A percentile compares a stretch with the other conserved stretches of the same genome.
These are phyloP conservation scores for Poeciliopsis paucimaculata DNA, from an alignment of 2,797 vertebrate species.

Conservation along the genomic window DNA sequence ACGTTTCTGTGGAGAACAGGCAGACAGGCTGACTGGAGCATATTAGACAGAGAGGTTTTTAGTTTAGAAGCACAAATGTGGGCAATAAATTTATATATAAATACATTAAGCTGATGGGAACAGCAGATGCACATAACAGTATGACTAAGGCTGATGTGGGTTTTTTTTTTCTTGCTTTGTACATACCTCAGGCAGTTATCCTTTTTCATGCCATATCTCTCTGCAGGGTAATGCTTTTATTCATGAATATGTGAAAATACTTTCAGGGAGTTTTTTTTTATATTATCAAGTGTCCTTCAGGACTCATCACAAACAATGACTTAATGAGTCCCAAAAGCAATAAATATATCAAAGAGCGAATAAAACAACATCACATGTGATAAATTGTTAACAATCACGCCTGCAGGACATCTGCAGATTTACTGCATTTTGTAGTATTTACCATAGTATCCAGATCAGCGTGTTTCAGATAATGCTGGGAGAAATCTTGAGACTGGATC, in stretches of 20 bases:
- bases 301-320: neutral
- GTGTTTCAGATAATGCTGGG: neutral
- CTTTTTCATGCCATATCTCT: neutral
- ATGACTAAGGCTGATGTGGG: neutral
- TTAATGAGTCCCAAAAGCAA: neutral
- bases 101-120: conserved; percentile 22
- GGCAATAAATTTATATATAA: neutral
- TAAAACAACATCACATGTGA: neutral
- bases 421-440: neutral
- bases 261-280: neutral
- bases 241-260: neutral
- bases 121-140: neutral
- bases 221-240: neutral
- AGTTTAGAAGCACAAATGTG: conserved; percentile 12
- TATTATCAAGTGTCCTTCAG: neutral
- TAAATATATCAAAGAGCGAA: neutral
- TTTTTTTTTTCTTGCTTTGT: conserved; percentile 5
- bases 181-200: neutral
- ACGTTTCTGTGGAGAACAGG: neutral
- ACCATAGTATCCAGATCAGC: too few relatives aligned
- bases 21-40: neutral
- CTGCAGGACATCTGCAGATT: neutral
- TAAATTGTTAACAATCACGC: neutral
- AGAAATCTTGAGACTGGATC: neutral
- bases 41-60: neutral